These are phyloP conservation scores for Rousettus leschenaultii DNA, from an alignment of 2,113 vertebrate species.

Conservation along the genomic window DNA sequence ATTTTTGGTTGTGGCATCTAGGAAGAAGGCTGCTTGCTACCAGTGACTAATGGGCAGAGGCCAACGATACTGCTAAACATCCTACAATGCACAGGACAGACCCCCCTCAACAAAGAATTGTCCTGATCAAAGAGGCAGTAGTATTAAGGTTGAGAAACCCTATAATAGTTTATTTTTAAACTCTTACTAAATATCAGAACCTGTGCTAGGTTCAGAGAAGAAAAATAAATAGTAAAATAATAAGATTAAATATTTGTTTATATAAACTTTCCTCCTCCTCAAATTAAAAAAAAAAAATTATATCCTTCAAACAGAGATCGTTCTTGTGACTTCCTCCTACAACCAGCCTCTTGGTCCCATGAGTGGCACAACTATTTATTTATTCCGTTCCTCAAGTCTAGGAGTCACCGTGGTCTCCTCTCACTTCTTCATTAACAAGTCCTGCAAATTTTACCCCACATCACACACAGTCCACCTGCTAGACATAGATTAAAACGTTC, in stretches of 20 bases:
- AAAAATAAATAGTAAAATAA: not conserved
- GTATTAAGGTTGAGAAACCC: not conserved
- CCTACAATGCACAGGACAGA: not conserved
- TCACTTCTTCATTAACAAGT: not conserved
- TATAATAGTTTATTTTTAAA: not conserved
- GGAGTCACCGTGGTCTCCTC: rapidly evolving
- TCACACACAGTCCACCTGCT: not conserved
- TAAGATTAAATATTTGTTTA: not conserved
- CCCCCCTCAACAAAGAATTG: not conserved
- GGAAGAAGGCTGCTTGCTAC: not conserved
- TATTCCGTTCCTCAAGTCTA: not conserved
- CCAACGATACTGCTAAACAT: not conserved
- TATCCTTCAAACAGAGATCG: not conserved
- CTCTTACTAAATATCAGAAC: not conserved
- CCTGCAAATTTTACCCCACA: not conserved
- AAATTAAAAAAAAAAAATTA: not conserved
- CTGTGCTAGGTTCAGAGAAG: not conserved
- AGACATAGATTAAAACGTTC: not conserved
- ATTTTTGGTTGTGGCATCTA: not conserved
- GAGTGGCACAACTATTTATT: not conserved
- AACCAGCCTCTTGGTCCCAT: not conserved
- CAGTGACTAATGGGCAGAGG: not conserved
- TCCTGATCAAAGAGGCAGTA: not conserved
- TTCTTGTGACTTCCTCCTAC: not conserved
- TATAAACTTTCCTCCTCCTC: not conserved